Evolutionary conservation across 2,113 vertebrate species (phyloP), one percentile per base, ranked within the genome.

Genomic region (Pheucticus melanocephalus): DNA sequence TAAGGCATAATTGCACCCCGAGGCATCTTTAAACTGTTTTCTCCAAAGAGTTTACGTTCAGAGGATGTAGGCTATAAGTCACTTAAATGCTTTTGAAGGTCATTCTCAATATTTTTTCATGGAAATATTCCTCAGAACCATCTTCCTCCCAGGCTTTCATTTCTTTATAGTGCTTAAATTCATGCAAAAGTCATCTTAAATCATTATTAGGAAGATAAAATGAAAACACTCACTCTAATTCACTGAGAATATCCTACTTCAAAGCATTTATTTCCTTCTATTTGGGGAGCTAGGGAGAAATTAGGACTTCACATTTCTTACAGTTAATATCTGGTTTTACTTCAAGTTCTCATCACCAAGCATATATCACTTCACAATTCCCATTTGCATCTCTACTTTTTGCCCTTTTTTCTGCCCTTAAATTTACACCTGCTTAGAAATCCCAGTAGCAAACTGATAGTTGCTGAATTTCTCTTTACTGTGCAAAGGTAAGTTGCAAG

Each of bases 121-220:
- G 48, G 88, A 92, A 88, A 94, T 95, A 86, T 86, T 92, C 54
- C 61, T 85, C 63, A 48, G 83, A 93, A 47, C 69, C 61, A 40
- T 86, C 92, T 86, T 84, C 64, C 60, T 77, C 65, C 56, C 56
- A 54, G 92, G 81, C 68, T 86, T 86, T 94, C 51, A 83, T 93
- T 88, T 88, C 68, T 90, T 79, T 92, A 83, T 73, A 65, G 82
- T 5, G 14, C 68, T 92, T 77, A 86, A 95, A 95, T 86, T 88
- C 69, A 86, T 56, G 69, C 86, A 88, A 71, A 94, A 94, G 86
- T 82, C 60, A 94, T 71, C 91, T 88, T 94, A 88, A 94, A 85
- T 94, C 88, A 94, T 81, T 88, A 88, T 81, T 86, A 90, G 69
- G 82, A 86, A 93, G 91, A 93, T 86, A 92, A 94, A 95, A 92